A percentile compares a stretch with the other conserved stretches of the same genome.
Conservation (phyloP, 2,113 vertebrate genomes). For the Oncorhynchus clarkii region DNA sequence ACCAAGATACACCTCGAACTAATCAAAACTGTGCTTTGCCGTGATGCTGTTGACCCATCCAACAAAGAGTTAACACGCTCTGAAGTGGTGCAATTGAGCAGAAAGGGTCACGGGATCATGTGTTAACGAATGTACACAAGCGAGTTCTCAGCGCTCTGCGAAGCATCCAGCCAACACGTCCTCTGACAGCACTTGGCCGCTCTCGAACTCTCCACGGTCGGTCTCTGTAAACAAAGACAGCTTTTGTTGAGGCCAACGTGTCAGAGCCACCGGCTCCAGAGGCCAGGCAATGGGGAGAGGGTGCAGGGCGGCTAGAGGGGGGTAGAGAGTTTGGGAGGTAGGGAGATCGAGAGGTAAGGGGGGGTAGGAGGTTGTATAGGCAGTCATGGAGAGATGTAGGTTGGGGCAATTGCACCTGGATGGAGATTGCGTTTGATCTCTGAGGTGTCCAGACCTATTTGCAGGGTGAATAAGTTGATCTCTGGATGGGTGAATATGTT, state of each 20-base stretch:
- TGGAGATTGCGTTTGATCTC: constrained; percentile 77
- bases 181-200: constrained; percentile 68
- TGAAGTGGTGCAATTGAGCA: constrained; percentile 67
- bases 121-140: constrained; percentile 73
- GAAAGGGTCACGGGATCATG: constrained; percentile 68
- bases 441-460: constrained; percentile 75
- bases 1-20: too few relatives aligned
- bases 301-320: constrained; percentile 39
- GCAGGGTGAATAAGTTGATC: constrained; percentile 69
- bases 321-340: background rate
- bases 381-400: constrained; percentile 44
- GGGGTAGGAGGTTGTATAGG: constrained; percentile 30
- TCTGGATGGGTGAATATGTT: too few relatives aligned
- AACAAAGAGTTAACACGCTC: constrained; percentile 60
- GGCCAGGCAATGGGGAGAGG: constrained; percentile 49
- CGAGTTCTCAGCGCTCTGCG: constrained; percentile 64
- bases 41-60: constrained; percentile 55
- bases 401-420: constrained; percentile 79
- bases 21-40: background rate
- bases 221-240: constrained; percentile 71
- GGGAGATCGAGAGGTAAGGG: constrained; percentile 49
- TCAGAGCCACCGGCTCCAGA: constrained; percentile 71
- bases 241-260: constrained; percentile 73
- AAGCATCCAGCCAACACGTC: constrained; percentile 70
- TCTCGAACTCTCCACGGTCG: constrained; percentile 54